Percentiles rank a stretch among this genome's conserved stretches.
These are phyloP conservation scores for Uloborus diversus DNA, from an alignment of 1,140 invertebrate species.

Conservation along the genomic window DNA sequence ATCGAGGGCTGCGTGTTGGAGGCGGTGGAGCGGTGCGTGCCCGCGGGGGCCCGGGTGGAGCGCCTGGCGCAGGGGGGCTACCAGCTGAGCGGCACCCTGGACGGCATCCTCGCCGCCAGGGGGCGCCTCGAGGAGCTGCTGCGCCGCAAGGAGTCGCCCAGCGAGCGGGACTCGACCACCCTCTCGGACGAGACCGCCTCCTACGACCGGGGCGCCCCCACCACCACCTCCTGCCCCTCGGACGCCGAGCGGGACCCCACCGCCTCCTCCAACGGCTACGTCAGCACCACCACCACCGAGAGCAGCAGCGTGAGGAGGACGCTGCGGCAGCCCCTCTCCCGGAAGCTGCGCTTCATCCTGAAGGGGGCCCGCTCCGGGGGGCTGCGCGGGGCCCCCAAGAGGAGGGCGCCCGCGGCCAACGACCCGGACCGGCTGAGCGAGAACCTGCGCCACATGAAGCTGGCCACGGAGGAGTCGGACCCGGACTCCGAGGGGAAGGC, in stretches of 20 bases:
- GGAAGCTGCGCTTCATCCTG: slow-evolving; percentile 26
- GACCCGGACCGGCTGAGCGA: slow-evolving; percentile 30
- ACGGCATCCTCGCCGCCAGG: slow-evolving; percentile 36
- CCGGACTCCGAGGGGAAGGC: not conserved
- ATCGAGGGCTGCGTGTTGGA: slow-evolving; percentile 28
- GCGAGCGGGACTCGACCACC: slow-evolving; percentile 26
- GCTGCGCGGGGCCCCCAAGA: not conserved
- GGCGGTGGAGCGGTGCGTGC: slow-evolving; percentile 1
- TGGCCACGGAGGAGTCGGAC: slow-evolving; percentile 23
- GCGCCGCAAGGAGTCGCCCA: slow-evolving; percentile 17
- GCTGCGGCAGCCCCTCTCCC: slow-evolving; percentile 12
- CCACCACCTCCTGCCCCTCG: slow-evolving; percentile 33
- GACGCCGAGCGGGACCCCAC: slow-evolving; percentile 33
- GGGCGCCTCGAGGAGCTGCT: slow-evolving; percentile 27
- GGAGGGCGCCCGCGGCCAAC: not conserved
- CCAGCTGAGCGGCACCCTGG: slow-evolving; percentile 31
- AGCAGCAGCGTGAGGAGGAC: slow-evolving; percentile 28
- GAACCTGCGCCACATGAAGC: slow-evolving; percentile 40
- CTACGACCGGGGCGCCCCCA: slow-evolving; percentile 27
- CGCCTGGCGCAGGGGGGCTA: slow-evolving; percentile 13
- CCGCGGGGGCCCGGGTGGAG: slow-evolving; percentile 18
- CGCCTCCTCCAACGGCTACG: slow-evolving; percentile 31
- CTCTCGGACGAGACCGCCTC: slow-evolving; percentile 42
- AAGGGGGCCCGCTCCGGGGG: not conserved
- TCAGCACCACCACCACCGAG: slow-evolving; percentile 41